Base-by-base conservation (phyloP, 2,797 vertebrate genomes). In the Synaphobranchus kaupii region DNA sequence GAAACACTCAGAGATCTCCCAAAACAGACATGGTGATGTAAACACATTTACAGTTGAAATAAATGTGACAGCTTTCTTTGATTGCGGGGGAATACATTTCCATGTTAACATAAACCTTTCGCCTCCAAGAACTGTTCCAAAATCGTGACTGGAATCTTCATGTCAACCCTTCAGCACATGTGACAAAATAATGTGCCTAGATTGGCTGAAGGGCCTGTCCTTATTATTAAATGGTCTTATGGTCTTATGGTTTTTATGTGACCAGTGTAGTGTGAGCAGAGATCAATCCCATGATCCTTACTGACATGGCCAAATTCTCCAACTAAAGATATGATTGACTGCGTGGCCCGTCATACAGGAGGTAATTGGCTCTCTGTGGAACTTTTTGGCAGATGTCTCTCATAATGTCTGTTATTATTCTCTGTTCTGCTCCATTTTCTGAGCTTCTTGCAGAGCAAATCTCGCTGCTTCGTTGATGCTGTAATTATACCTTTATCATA, bases 51-150 rank as follows among this genome's bases (percentile, higher is more conserved):
- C 34, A 22, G 68, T 71, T 31, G 68, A 15, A 71, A 13, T 34
- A 66, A 71, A 71, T 34, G 68, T 31, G 28, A 71, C 68, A 71
- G 68, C 68, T 71, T 71, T 71, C 68, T 71, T 71, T 71, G n/a
- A 5, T 48, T 48, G 80, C 20, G 6, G 47, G 44, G 80, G 47
- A 52, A 28, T 48, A 82, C 50, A n/a, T 82, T 48, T 52, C 80
- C 50, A 48, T 82, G 80, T 82, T 82, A 71, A 71, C 68, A 71
- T 34, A 31, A 71, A 71, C 68, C 68, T 9, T 71, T 31, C 31
- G 9, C 68, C 68, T 71, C 10, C 9, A 71, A 31, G 68, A 31
- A 12, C 68, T 34, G 28, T 71, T 12, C 28, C 2, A 17, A 66
- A 71, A 71, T 31, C 68, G 68, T 71, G 68, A 71, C 68, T 31